Base-by-base conservation (phyloP, 1,140 invertebrate genomes). In the Drosophila ohnishii region DNA sequence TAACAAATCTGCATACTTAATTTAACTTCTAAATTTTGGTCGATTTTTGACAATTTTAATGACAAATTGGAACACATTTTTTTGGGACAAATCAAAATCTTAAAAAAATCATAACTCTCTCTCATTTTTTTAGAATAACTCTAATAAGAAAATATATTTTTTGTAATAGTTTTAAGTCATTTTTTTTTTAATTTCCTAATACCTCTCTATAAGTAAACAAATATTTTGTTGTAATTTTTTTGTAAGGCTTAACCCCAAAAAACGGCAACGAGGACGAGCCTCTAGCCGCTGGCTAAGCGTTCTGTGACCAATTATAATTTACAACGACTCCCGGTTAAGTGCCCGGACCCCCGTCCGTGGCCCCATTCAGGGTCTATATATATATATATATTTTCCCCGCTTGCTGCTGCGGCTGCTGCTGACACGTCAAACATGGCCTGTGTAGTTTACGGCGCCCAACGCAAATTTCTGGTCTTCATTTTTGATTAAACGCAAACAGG, bases 401-500 rank as follows among this genome's bases (percentile, higher is more conserved):
- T 25, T 65, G 44, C 60, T 66, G 63, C 63, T 66, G 63, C 22
- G 22, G 22, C 25, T 28, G 25, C 25, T 28, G 25, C 25, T 28
- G 25, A 66, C 63, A 65, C 60, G 42, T 65, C 63, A 64, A 65
- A 66, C 60, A 66, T 39, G 60, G 61, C n/a, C 64, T 32, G 16
- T 44, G 51, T 70, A 71, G 67, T 70, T 70, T 57, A 34, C 67
- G 39, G 55, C 30, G 59, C 48, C 59, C 22, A 34, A 53, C 35
- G 59, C 56, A 44, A 64, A 66, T 66, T 72, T 53, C 69, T 75
- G 59, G 84, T 86, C 81, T 74, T 66, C 51, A 78, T 85, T 85
- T 85, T 78, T 86, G 84, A 87, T 87, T 79, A 87, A 87, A 87
- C 76, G 82, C 82, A 87, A 87, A 87, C 84, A 87, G 76, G 62